Evolutionary conservation across 2,113 vertebrate genomes (phyloP).

Genomic region (Stegastes partitus): DNA sequence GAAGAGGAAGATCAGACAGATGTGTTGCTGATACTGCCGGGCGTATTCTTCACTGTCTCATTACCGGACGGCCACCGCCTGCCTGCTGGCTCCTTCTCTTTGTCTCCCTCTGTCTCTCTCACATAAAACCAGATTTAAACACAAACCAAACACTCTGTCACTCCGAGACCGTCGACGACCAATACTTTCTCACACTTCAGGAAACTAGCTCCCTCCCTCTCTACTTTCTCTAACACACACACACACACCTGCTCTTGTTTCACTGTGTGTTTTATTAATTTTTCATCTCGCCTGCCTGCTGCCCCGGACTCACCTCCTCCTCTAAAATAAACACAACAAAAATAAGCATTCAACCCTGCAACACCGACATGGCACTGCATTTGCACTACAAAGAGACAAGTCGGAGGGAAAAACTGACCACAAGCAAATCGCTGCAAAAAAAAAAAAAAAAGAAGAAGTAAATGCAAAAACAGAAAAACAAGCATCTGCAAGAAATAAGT

Average conservation of each 20-base stretch:
- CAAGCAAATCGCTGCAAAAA: not conserved
- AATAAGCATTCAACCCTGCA: constrained; percentile 28
- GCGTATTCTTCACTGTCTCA: constrained; percentile 69
- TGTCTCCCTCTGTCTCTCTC: not conserved
- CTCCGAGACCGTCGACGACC: not conserved
- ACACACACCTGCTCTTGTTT: constrained; percentile 46
- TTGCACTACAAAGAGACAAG: constrained; percentile 34
- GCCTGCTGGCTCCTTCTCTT: constrained; percentile 24
- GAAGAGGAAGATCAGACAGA: constrained; percentile 54
- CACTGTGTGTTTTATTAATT: constrained; percentile 36
- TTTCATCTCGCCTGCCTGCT: constrained; percentile 26
- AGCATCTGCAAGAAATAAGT: constrained; percentile 7
- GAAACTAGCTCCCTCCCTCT: not conserved
- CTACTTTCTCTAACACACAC: constrained; percentile 6
- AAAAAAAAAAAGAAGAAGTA: not conserved
- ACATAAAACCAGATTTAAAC: not conserved
- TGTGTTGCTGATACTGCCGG: constrained; percentile 60
- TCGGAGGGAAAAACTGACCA: constrained; percentile 5
- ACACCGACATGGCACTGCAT: constrained; percentile 7
- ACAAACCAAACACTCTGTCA: constrained; percentile 14
- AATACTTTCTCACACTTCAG: not conserved
- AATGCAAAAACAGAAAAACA: not conserved
- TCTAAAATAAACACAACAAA: constrained; percentile 21
- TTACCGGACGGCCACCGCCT: constrained; percentile 40
- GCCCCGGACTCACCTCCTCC: constrained; percentile 20